A percentile compares a stretch with the other conserved stretches of the same genome.
phyloP scores from a whole-genome alignment of 2,888 invertebrate species.

The Cecidostiba fungosa region DNA sequence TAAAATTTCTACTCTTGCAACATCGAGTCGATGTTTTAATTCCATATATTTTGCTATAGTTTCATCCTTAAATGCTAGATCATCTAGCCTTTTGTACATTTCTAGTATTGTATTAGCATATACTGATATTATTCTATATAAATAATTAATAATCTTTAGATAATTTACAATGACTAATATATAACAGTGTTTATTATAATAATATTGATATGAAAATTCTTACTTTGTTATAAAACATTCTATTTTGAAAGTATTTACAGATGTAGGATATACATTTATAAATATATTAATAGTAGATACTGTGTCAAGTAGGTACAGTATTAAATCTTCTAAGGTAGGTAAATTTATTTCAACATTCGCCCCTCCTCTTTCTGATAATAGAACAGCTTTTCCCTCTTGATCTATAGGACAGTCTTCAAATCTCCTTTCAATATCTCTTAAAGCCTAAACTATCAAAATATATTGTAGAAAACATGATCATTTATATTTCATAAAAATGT shows the following conservation, averaged over 20 bases:
- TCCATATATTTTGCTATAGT: conserved; percentile 78
- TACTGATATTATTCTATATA: conserved; percentile 87
- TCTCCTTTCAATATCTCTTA: conserved; percentile 73
- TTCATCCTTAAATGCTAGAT: conserved; percentile 78
- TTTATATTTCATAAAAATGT: conserved; percentile 17
- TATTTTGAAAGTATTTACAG: conserved; percentile 82
- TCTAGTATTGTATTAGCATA: conserved; percentile 89
- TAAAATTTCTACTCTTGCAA: conserved; percentile 81
- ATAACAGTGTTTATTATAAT: conserved; percentile 12
- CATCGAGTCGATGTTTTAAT: conserved; percentile 81
- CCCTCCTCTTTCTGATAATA: conserved; percentile 69
- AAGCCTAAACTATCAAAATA: conserved; percentile 74
- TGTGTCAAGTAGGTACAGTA: conserved; percentile 87
- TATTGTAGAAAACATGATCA: conserved; percentile 26
- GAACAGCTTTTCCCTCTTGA: conserved; percentile 70
- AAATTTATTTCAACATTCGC: conserved; percentile 77
- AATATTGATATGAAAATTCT: conserved; percentile 62
- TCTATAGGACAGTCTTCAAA: conserved; percentile 72
- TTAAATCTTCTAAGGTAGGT: conserved; percentile 84
- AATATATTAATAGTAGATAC: conserved; percentile 86
- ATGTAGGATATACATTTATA: conserved; percentile 85
- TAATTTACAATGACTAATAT: neutral
- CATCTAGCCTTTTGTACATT: conserved; percentile 85
- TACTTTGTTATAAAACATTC: conserved; percentile 82
- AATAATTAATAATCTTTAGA: conserved; percentile 62